Percentiles rank a stretch among this genome's conserved stretches.
Evolutionary conservation across 2,888 invertebrate species (phyloP).

Genomic region (Heliconius hortense): DNA sequence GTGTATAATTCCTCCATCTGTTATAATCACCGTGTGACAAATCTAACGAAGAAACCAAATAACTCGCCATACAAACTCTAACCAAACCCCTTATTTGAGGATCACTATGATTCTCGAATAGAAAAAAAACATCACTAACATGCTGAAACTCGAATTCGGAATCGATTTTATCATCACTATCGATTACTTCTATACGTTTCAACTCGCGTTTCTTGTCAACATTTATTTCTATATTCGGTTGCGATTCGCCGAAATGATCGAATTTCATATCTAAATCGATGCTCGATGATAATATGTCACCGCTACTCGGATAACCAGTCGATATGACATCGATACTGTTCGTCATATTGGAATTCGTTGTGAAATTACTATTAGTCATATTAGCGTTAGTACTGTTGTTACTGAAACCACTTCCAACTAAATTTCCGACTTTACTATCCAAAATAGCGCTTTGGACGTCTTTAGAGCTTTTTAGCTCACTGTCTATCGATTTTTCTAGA

Average conservation of each 20-base stretch:
- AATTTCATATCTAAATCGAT: conserved; percentile 83
- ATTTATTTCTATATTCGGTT: conserved; percentile 58
- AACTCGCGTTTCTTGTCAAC: conserved; percentile 48
- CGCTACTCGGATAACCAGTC: conserved; percentile 73
- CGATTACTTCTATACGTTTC: conserved; percentile 57
- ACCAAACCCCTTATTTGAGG: conserved; percentile 90
- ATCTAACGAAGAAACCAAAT: conserved; percentile 83
- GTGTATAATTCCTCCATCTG: conserved; percentile 70
- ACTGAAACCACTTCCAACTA: conserved; percentile 64
- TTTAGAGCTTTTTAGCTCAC: conserved; percentile 72
- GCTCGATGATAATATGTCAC: conserved; percentile 66
- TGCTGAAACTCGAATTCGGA: conserved; percentile 78
- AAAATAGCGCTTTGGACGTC: conserved; percentile 68
- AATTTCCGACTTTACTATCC: conserved; percentile 64
- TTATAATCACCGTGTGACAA: conserved; percentile 80
- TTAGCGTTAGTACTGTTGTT: conserved; percentile 70
- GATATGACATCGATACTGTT: conserved; percentile 67
- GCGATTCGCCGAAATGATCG: conserved; percentile 83
- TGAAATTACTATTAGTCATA: conserved; percentile 75
- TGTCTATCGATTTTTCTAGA: conserved; percentile 64
- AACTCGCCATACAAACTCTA: conserved; percentile 85
- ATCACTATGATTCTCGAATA: conserved; percentile 88
- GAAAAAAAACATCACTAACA: conserved; percentile 85
- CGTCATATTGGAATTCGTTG: conserved; percentile 73
- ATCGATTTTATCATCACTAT: conserved; percentile 49